A percentile compares a stretch with the other conserved stretches of the same genome.
These are phyloP conservation scores for Phoebastria nigripes DNA, from an alignment of 2,797 vertebrate genomes.

Conservation along the genomic window DNA sequence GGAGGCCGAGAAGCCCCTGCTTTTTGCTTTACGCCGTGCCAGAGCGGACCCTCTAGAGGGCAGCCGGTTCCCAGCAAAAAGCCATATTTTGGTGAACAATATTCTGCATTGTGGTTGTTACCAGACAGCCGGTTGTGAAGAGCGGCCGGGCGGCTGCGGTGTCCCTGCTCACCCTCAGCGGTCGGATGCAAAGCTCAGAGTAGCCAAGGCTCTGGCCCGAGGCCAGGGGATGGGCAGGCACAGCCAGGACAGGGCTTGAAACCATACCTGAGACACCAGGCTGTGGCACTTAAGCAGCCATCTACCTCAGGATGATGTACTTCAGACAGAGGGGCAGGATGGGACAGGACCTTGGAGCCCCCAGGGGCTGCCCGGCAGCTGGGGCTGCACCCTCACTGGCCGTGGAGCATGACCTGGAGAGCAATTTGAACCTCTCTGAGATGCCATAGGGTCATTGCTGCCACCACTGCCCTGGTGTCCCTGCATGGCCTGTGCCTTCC, in stretches of 20 bases:
- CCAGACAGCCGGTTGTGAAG: not conserved
- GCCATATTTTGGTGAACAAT: accelerated
- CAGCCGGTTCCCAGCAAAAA: slow-evolving; percentile 1
- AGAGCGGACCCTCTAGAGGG: slow-evolving; percentile 51
- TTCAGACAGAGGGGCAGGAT: too few species aligned
- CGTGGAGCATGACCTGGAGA: accelerated
- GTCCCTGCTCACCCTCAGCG: accelerated
- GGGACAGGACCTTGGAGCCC: too few species aligned
- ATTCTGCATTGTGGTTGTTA: not conserved
- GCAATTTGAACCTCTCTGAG: not conserved
- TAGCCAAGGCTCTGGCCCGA: too few species aligned
- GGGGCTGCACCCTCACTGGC: not conserved
- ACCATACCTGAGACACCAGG: too few species aligned
- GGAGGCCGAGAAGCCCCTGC: not conserved
- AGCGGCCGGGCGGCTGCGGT: accelerated
- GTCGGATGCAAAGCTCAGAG: not conserved
- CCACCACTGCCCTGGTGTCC: not conserved
- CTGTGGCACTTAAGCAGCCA: not conserved
- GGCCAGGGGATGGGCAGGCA: not conserved
- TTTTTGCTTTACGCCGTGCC: not conserved
- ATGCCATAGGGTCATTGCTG: not conserved
- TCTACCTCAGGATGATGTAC: accelerated
- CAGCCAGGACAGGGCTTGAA: not conserved
- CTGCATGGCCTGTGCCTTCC: not conserved
- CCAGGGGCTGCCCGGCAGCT: not conserved